phyloP scores from a whole-genome alignment of 35 echinoderm and acorn worm species.

The Amphiura filiformis region DNA sequence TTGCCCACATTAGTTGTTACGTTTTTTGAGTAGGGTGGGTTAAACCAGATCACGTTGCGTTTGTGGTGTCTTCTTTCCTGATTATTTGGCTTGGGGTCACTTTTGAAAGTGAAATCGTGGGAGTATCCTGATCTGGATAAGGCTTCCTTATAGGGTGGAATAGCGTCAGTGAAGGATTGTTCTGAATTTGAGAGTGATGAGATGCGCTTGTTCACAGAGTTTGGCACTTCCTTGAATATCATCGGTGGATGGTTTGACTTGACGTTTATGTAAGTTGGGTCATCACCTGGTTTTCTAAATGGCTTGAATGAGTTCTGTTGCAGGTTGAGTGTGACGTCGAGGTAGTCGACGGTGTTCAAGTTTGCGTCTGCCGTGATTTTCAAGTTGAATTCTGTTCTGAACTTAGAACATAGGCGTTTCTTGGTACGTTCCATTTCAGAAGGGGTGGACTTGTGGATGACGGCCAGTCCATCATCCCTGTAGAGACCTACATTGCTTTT shows the following conservation, averaged over 20 bases:
- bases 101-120: not conserved
- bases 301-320: not conserved
- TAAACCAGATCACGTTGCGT: conserved; percentile 34
- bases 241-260: conserved; percentile 14
- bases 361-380: not conserved
- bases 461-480: conserved; percentile 54
- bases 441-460: conserved; percentile 15
- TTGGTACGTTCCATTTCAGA: conserved; percentile 16
- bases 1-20: conserved; percentile 38
- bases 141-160: not conserved
- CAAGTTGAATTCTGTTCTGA: not conserved
- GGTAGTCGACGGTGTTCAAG: conserved; percentile 7
- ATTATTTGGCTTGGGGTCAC: not conserved
- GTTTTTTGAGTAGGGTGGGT: conserved; percentile 38
- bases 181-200: not conserved
- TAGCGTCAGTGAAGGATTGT: conserved; percentile 8
- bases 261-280: not conserved
- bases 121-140: not conserved
- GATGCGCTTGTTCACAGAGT: not conserved
- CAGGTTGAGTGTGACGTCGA: conserved; percentile 11
- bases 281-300: conserved; percentile 6
- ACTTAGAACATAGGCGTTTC: conserved; percentile 17
- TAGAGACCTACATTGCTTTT: conserved; percentile 28
- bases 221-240: not conserved
- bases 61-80: not conserved